Percentiles rank a stretch among this genome's conserved stretches.
These are phyloP conservation scores for Danio aesculapii DNA, from an alignment of 2,797 vertebrate genomes.

Conservation along the genomic window DNA sequence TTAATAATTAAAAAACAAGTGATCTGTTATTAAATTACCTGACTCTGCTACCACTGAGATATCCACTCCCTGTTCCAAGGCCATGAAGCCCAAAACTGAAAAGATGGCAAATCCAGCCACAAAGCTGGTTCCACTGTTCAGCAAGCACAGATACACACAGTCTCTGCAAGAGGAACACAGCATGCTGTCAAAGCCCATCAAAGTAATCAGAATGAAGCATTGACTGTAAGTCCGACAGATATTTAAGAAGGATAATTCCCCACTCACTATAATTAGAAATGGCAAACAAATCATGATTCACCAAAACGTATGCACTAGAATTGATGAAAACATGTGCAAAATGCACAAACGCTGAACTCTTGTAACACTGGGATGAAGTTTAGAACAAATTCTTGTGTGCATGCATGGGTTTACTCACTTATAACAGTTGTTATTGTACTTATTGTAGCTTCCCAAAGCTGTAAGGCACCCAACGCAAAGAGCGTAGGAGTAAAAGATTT, in stretches of 20 bases:
- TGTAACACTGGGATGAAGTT: too few species aligned
- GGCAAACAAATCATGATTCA: too few species aligned
- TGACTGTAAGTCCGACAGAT: too few species aligned
- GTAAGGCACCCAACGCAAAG: conserved; percentile 82
- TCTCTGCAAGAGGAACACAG: conserved; percentile 71
- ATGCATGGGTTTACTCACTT: conserved; percentile 71
- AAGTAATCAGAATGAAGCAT: background rate
- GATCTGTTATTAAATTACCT: conserved; percentile 65
- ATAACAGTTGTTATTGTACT: conserved; percentile 86
- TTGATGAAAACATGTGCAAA: too few species aligned
- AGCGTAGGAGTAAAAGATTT: conserved; percentile 86
- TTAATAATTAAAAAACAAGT: too few species aligned
- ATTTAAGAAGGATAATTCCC: too few species aligned
- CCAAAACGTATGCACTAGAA: too few species aligned
- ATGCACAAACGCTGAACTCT: too few species aligned
- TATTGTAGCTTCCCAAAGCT: conserved; percentile 84
- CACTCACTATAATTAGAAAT: too few species aligned
- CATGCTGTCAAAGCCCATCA: background rate
- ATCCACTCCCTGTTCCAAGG: conserved; percentile 79
- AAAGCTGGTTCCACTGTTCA: conserved; percentile 85
- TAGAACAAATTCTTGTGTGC: too few species aligned
- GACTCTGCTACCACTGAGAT: conserved; percentile 83
- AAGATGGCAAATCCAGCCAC: conserved; percentile 86
- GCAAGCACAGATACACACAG: conserved; percentile 80
- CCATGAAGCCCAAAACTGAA: conserved; percentile 85